Percentiles rank a stretch among this genome's conserved stretches.
Conservation (phyloP, 2,797 vertebrate genomes). For the Pelodytes ibericus region DNA sequence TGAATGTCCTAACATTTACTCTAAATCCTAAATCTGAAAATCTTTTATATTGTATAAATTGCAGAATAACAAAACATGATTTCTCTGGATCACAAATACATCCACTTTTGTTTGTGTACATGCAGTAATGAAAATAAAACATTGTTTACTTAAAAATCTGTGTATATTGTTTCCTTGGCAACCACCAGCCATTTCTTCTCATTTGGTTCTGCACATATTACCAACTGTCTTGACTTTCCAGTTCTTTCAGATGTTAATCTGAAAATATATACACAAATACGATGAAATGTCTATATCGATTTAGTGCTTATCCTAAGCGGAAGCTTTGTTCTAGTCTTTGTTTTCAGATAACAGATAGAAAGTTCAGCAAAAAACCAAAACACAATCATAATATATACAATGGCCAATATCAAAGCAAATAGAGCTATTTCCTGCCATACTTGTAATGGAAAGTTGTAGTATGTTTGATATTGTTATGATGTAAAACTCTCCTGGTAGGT, state of each 20-base stretch:
- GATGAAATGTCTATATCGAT: too few species aligned
- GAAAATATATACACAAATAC: not conserved
- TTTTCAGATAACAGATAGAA: too few species aligned
- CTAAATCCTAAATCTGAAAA: not conserved
- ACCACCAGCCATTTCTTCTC: not conserved
- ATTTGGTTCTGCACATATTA: not conserved
- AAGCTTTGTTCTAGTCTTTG: too few species aligned
- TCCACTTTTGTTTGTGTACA: slow-evolving; percentile 11
- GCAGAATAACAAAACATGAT: not conserved
- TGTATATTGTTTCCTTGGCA: not conserved
- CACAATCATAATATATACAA: too few species aligned
- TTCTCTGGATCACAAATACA: slow-evolving; percentile 6
- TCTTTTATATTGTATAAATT: slow-evolving; percentile 7
- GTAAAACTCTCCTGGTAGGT: too few species aligned
- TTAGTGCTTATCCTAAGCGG: too few species aligned
- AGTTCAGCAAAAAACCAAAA: too few species aligned
- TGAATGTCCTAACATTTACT: not conserved
- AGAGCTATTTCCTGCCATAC: too few species aligned
- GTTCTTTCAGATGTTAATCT: slow-evolving; percentile 6
- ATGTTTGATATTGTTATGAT: too few species aligned
- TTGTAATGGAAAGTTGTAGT: too few species aligned
- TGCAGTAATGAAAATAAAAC: slow-evolving; percentile 32
- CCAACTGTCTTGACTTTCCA: not conserved
- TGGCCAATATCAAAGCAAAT: too few species aligned
- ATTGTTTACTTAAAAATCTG: not conserved